phyloP scores from a whole-genome alignment of 2,113 vertebrate species.

The Brienomyrus brachyistius region DNA sequence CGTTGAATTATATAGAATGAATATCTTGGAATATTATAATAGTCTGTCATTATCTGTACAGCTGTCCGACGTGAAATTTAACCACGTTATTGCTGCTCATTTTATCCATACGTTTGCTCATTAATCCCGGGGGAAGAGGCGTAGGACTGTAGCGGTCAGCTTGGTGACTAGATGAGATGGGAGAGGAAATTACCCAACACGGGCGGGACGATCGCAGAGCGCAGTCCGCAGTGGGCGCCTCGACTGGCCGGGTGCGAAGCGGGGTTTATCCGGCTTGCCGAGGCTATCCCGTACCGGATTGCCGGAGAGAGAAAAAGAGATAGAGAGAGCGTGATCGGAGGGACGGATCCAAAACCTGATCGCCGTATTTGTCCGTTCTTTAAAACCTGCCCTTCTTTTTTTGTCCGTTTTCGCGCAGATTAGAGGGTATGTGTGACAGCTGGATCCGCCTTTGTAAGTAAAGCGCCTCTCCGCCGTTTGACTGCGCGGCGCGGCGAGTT shows the following conservation, averaged over 20 bases:
- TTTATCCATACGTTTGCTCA: not conserved
- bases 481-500: not conserved
- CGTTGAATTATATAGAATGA: not conserved
- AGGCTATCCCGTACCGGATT: not conserved
- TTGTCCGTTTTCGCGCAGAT: not conserved
- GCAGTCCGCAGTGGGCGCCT: not conserved
- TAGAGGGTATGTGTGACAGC: constrained; percentile 24
- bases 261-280: not conserved
- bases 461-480: constrained; percentile 6
- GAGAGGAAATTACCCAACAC: not conserved
- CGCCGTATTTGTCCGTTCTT: not conserved
- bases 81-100: not conserved
- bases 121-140: not conserved
- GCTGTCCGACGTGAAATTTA: not conserved
- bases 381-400: not conserved
- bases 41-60: not conserved
- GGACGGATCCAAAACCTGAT: not conserved
- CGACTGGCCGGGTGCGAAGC: not conserved
- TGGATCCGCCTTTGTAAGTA: constrained; percentile 32
- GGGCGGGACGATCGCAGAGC: not conserved
- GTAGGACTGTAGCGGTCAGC: not conserved
- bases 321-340: not conserved
- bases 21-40: not conserved
- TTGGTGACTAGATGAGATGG: not conserved
- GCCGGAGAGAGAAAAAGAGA: not conserved